Conservation (phyloP, 2,113 vertebrate species). For the Sisor rabdophorus region DNA sequence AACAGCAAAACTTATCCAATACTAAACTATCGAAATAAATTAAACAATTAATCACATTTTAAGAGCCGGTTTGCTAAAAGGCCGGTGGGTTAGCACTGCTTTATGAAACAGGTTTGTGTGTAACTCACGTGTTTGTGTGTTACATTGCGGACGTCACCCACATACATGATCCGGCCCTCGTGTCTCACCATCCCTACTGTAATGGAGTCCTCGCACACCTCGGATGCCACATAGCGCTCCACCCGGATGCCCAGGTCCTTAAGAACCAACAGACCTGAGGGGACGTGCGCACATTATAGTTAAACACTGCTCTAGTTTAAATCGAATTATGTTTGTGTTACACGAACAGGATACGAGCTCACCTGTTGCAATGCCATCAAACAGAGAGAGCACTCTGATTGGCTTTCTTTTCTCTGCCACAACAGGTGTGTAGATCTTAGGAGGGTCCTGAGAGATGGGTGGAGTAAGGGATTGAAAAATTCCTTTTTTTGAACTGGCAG, state of each 20-base stretch:
- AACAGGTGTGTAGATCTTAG: slow-evolving; percentile 88
- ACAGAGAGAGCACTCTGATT: slow-evolving; percentile 91
- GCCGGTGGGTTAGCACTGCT: neutral
- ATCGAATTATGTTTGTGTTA: neutral
- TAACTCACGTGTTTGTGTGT: slow-evolving; percentile 90
- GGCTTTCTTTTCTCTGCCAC: slow-evolving; percentile 90
- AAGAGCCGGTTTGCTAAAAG: neutral
- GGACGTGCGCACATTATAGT: neutral
- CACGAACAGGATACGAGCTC: slow-evolving; percentile 30
- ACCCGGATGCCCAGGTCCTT: slow-evolving; percentile 96
- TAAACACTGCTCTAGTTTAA: neutral
- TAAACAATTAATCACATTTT: neutral
- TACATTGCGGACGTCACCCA: slow-evolving; percentile 92
- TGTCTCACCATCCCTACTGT: slow-evolving; percentile 96
- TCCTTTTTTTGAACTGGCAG: neutral
- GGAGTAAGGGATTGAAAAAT: neutral
- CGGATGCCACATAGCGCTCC: slow-evolving; percentile 91
- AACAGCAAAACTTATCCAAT: too few species aligned
- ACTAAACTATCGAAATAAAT: neutral
- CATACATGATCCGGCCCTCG: slow-evolving; percentile 93
- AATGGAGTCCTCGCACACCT: slow-evolving; percentile 98
- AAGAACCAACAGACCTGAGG: slow-evolving; percentile 87
- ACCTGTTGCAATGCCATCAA: slow-evolving; percentile 97
- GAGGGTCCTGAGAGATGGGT: slow-evolving; percentile 75
- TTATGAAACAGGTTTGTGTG: neutral